Conservation (phyloP, 2,113 vertebrate species). For the Antigone vipio region DNA sequence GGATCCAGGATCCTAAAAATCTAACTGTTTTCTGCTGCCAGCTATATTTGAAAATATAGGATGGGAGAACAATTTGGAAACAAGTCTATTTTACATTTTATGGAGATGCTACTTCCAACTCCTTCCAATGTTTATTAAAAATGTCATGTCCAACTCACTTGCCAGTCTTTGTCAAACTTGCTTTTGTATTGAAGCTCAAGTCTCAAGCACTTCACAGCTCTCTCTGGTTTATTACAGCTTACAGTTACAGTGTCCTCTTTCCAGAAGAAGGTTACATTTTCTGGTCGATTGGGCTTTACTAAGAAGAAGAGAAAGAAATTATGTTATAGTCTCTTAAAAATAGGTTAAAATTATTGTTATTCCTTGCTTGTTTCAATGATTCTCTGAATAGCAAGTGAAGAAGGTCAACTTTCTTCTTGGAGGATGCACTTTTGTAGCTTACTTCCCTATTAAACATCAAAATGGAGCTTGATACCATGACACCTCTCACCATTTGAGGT, state of each 20-base stretch:
- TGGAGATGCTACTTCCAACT: neutral
- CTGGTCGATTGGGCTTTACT: constrained; percentile 64
- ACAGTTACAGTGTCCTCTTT: neutral
- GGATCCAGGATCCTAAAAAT: neutral
- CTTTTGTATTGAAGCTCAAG: constrained; percentile 67
- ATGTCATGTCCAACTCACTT: constrained; percentile 28
- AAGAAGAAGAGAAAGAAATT: neutral
- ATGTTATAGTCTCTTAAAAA: neutral
- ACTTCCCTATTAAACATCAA: neutral
- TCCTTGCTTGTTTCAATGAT: neutral
- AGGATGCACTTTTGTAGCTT: neutral
- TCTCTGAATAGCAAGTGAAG: neutral
- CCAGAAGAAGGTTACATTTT: constrained; percentile 60
- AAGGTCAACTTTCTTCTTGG: neutral
- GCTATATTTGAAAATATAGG: neutral
- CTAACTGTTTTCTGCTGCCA: neutral
- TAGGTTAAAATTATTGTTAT: neutral
- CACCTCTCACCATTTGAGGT: neutral
- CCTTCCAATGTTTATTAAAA: neutral
- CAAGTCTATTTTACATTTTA: neutral
- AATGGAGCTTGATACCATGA: neutral
- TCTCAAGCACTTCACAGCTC: neutral
- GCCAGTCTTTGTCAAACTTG: constrained; percentile 55
- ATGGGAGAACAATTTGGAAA: neutral
- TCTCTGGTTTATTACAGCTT: constrained; percentile 12